These are phyloP conservation scores for Phalloptychus januarius DNA, from an alignment of 2,797 vertebrate species.

Conservation along the genomic window DNA sequence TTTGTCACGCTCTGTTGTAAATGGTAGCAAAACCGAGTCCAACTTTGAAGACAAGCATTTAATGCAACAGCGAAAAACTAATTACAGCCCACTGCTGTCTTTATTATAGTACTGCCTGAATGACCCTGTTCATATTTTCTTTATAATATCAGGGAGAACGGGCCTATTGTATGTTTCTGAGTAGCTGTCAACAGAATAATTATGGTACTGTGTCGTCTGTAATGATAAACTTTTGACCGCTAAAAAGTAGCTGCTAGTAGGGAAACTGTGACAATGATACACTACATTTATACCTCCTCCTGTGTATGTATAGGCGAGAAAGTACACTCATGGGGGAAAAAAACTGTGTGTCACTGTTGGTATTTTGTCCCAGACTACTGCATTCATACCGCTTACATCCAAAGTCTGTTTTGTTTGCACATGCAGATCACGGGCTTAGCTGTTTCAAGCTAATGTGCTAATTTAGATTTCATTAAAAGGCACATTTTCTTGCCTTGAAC, in stretches of 20 bases:
- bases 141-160: conserved; percentile 24
- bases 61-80: conserved; percentile 43
- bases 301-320: conserved; percentile 12
- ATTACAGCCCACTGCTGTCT: conserved; percentile 38
- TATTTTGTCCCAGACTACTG: conserved; percentile 48
- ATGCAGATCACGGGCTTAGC: conserved; percentile 39
- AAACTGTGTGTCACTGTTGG: conserved; percentile 30
- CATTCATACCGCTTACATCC: conserved; percentile 49
- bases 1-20: conserved; percentile 57
- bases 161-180: conserved; percentile 22
- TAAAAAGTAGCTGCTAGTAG: conserved; percentile 24
- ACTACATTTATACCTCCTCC: conserved; percentile 30
- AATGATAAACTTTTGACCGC: conserved; percentile 48
- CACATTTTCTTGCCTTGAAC: background rate
- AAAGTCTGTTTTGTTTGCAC: conserved; percentile 37
- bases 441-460: conserved; percentile 8
- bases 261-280: conserved; percentile 41
- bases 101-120: conserved; percentile 16
- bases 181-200: conserved; percentile 49
- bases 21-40: conserved; percentile 53
- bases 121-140: conserved; percentile 23
- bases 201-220: conserved; percentile 30
- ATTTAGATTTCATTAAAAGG: background rate
- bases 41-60: conserved; percentile 48
- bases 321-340: conserved; percentile 23